Conservation (phyloP, 2,797 vertebrate species). For the Adelosebastes latens region DNA sequence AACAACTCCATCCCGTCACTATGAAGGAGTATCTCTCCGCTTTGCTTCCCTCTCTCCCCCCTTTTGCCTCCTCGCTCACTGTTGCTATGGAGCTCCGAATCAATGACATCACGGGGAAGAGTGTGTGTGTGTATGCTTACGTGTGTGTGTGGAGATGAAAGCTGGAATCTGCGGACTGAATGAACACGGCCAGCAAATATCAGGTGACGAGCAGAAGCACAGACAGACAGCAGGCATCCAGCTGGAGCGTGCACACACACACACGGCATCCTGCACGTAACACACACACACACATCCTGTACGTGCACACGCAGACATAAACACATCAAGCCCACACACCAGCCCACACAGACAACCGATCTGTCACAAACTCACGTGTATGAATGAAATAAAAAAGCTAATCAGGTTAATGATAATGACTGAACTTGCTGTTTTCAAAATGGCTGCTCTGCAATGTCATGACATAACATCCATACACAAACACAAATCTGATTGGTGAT, state of each 20-base stretch:
- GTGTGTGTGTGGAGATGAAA: slow-evolving; percentile 59
- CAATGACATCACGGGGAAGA: slow-evolving; percentile 79
- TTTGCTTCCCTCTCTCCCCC: not conserved
- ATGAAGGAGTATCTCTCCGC: slow-evolving; percentile 68
- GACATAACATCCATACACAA: not conserved
- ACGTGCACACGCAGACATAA: not conserved
- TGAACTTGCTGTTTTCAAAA: slow-evolving; percentile 15
- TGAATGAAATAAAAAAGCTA: not conserved
- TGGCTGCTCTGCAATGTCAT: not conserved
- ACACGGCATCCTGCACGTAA: not conserved
- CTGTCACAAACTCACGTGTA: slow-evolving; percentile 18
- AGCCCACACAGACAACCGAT: not conserved
- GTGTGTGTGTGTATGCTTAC: slow-evolving; percentile 2
- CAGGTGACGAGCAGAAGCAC: slow-evolving; percentile 56
- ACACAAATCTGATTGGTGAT: not conserved
- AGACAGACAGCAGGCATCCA: slow-evolving; percentile 16
- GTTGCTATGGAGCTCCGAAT: slow-evolving; percentile 84
- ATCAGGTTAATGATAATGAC: slow-evolving; percentile 28
- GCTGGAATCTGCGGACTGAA: slow-evolving; percentile 54
- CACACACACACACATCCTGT: not conserved
- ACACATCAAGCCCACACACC: slow-evolving; percentile 18
- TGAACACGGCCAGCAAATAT: slow-evolving; percentile 39
- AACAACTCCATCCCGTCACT: slow-evolving; percentile 64
- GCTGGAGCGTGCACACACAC: not conserved
- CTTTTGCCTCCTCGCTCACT: slow-evolving; percentile 48